A percentile compares a stretch with the other conserved stretches of the same genome.
phyloP scores from a whole-genome alignment of 1,140 invertebrate species.

The Hermatobates lingyangjiaoensis region DNA sequence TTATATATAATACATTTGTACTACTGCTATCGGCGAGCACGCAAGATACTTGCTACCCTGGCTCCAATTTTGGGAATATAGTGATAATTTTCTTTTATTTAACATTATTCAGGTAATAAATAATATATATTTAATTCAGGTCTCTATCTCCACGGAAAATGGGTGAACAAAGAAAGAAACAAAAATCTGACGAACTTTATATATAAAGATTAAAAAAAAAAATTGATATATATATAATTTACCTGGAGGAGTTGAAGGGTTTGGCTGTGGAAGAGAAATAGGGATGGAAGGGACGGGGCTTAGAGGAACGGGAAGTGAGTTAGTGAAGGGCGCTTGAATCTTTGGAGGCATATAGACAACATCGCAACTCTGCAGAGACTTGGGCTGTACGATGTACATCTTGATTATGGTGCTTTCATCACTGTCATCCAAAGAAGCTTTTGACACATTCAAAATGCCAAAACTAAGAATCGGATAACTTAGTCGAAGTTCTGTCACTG shows the following conservation, averaged over 20 bases:
- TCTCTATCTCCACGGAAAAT: no score
- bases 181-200: neutral
- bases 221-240: no score
- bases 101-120: no score
- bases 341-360: slow-evolving; percentile 48
- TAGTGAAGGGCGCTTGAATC: slow-evolving; percentile 8
- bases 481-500: slow-evolving; percentile 62
- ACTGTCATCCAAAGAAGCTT: slow-evolving; percentile 25
- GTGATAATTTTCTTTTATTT: no score
- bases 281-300: neutral
- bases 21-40: no score
- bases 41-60: no score
- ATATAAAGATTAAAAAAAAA: no score
- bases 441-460: slow-evolving; percentile 58
- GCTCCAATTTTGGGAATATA: no score
- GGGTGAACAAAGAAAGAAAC: neutral
- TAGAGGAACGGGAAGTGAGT: neutral
- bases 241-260: no score
- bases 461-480: slow-evolving; percentile 70
- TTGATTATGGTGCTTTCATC: slow-evolving; percentile 35
- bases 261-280: neutral
- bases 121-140: no score
- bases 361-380: slow-evolving; percentile 67
- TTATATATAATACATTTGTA: no score
- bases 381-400: slow-evolving; percentile 73